A percentile compares a stretch with the other conserved stretches of the same genome.
Evolutionary conservation across 2,113 vertebrate genomes (phyloP).

Genomic region (Scalopus aquaticus): DNA sequence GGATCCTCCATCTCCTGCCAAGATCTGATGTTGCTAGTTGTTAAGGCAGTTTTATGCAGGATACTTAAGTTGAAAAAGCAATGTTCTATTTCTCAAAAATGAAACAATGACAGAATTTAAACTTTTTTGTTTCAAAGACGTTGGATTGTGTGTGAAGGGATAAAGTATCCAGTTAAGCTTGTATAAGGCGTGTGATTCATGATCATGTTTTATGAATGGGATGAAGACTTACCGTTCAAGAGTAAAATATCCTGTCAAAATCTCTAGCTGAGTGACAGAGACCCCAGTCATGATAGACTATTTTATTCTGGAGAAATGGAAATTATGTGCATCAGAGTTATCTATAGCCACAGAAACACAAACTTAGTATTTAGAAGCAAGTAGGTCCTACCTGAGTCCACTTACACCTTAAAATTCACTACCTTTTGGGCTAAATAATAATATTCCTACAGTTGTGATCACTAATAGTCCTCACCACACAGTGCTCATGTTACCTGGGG

Average conservation of each 20-base stretch:
- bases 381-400: neutral
- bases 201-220: neutral
- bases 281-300: neutral
- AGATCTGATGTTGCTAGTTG: neutral
- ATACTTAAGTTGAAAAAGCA: neutral
- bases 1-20: neutral
- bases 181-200: neutral
- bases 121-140: neutral
- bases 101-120: neutral
- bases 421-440: neutral
- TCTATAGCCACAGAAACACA: neutral
- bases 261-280: neutral
- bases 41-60: neutral
- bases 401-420: neutral
- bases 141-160: neutral
- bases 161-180: slow-evolving; percentile 12
- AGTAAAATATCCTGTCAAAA: neutral
- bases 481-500: neutral
- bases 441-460: neutral
- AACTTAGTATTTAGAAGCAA: neutral
- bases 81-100: neutral
- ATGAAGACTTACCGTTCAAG: neutral
- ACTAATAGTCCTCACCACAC: neutral
- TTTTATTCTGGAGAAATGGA: neutral
- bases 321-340: neutral